Conservation (phyloP, 2,888 invertebrate genomes). For the Zygogramma bicolorata region DNA sequence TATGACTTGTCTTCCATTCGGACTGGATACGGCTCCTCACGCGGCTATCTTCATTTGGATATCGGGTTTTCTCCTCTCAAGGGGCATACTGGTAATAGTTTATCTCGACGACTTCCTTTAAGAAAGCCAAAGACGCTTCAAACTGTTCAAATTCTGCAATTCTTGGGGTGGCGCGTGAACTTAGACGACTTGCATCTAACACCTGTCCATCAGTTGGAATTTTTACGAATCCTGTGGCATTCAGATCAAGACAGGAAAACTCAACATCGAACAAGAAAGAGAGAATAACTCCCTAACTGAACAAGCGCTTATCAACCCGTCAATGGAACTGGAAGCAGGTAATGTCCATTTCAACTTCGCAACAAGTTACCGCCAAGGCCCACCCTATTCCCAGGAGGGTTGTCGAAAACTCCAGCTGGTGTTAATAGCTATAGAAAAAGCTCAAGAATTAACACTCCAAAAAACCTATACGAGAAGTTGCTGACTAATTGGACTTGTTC, state of each 20-base stretch:
- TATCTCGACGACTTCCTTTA: constrained; percentile 50
- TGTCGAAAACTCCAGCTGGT: constrained; percentile 28
- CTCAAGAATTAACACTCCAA: constrained; percentile 25
- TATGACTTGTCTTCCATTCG: constrained; percentile 49
- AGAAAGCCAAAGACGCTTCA: constrained; percentile 21
- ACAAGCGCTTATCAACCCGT: background rate
- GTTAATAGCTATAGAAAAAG: constrained; percentile 20
- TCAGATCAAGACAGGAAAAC: background rate
- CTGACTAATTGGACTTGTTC: no score
- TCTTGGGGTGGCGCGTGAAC: background rate
- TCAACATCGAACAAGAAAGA: background rate
- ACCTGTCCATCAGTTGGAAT: background rate
- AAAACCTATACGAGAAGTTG: no score
- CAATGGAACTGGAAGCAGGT: background rate
- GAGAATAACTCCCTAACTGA: background rate
- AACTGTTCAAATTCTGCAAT: background rate
- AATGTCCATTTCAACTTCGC: background rate
- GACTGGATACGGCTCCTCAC: constrained; percentile 48
- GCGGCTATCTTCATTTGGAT: constrained; percentile 48
- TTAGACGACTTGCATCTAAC: background rate
- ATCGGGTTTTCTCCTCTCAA: constrained; percentile 36
- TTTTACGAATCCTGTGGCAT: background rate
- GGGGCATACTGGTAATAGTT: constrained; percentile 46
- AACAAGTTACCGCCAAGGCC: background rate
- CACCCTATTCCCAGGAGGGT: background rate